These are phyloP conservation scores for Agrypnus murinus DNA, from an alignment of 2,888 invertebrate genomes.

Conservation along the genomic window DNA sequence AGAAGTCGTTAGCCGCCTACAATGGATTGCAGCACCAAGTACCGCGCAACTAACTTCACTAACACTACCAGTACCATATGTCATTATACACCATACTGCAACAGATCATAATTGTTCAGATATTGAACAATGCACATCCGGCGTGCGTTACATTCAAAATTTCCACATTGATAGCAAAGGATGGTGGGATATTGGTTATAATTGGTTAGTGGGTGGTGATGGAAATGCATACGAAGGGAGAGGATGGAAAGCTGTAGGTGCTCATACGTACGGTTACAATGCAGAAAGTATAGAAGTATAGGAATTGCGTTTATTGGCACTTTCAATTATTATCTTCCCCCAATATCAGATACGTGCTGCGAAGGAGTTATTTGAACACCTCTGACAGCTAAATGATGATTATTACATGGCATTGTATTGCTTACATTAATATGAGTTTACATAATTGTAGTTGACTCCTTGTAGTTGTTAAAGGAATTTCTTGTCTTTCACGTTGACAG, in stretches of 20 bases:
- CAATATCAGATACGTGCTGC: conserved; percentile 77
- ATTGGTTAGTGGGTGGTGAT: conserved; percentile 86
- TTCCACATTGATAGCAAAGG: conserved; percentile 80
- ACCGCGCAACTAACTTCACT: too few species aligned
- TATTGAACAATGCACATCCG: conserved; percentile 76
- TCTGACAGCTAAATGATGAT: too few species aligned
- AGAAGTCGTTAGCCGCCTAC: too few species aligned
- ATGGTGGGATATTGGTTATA: conserved; percentile 84
- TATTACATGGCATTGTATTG: too few species aligned
- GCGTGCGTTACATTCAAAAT: conserved; percentile 78
- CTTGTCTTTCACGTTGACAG: too few species aligned
- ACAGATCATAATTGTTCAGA: conserved; percentile 76
- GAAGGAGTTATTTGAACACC: too few species aligned
- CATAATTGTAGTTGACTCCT: too few species aligned
- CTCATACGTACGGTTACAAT: conserved; percentile 82
- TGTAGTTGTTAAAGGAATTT: too few species aligned
- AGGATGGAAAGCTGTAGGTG: conserved; percentile 83
- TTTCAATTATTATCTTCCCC: conserved; percentile 75
- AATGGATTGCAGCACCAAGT: too few species aligned
- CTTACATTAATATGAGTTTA: too few species aligned
- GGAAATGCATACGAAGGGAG: conserved; percentile 84
- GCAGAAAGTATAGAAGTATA: conserved; percentile 80
- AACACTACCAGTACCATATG: conserved; percentile 69
- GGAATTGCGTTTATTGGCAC: conserved; percentile 85
- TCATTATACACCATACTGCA: conserved; percentile 80